Evolutionary conservation across 2,113 vertebrate genomes (phyloP).

Genomic region (Cairina moschata): DNA sequence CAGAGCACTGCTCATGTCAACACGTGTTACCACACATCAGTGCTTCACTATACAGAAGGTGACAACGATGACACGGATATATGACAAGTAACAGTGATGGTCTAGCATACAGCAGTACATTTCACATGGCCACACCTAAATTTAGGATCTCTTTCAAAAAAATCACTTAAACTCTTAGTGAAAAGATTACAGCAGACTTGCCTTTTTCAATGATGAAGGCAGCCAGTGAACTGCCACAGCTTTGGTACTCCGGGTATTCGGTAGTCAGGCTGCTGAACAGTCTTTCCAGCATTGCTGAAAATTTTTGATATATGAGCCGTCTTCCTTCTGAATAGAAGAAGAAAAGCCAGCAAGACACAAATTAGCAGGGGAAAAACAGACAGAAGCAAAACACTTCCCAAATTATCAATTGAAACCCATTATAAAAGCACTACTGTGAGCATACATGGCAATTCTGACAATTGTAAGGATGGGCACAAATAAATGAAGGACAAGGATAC

Average conservation of each 20-base stretch:
- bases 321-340: conserved; percentile 74
- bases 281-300: conserved; percentile 78
- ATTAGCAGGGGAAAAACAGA: not conserved
- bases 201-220: conserved; percentile 90
- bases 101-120: not conserved
- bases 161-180: not conserved
- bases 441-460: rapidly evolving
- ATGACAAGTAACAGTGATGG: not conserved
- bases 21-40: not conserved
- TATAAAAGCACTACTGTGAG: not conserved
- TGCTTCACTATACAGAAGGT: not conserved
- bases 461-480: not conserved
- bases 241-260: conserved; percentile 77
- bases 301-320: conserved; percentile 69
- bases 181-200: conserved; percentile 66
- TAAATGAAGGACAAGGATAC: not conserved
- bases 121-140: not conserved
- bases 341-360: not conserved
- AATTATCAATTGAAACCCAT: not conserved
- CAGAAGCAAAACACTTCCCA: not conserved
- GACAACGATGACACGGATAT: too few relatives aligned
- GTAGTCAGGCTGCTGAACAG: conserved; percentile 80
- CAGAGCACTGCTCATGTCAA: not conserved
- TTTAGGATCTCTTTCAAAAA: not conserved
- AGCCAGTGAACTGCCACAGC: conserved; percentile 84